Conservation (phyloP, 2,797 vertebrate species). For the Balearica regulorum region DNA sequence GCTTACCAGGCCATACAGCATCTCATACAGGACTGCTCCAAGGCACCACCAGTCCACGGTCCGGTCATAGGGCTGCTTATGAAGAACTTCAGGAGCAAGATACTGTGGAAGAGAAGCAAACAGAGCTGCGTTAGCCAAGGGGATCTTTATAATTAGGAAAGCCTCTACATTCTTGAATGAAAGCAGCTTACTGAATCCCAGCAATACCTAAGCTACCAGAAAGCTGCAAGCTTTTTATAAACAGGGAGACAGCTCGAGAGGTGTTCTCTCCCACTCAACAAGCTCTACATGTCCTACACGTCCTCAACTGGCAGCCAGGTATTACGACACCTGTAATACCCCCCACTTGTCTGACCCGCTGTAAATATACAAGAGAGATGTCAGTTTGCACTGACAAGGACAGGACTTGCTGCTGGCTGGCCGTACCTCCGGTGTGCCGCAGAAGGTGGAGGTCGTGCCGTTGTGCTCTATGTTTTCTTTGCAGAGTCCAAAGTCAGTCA, state of each 20-base stretch:
- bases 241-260: background rate
- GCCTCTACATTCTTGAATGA: background rate
- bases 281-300: fast-evolving
- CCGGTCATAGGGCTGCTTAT: conserved; percentile 97
- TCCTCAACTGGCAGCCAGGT: background rate
- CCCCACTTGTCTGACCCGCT: background rate
- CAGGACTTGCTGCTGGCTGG: background rate
- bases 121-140: background rate
- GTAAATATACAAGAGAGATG: background rate
- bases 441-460: conserved; percentile 97
- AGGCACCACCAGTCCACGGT: conserved; percentile 99
- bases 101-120: conserved; percentile 77
- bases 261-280: background rate
- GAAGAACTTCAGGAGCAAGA: conserved; percentile 95
- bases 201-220: background rate
- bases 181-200: background rate
- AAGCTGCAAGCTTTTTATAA: background rate
- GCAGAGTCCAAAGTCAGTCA: conserved; percentile 98
- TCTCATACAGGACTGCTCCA: conserved; percentile 96
- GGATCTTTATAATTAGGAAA: background rate
- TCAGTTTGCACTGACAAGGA: background rate
- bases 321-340: background rate
- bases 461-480: conserved; percentile 99
- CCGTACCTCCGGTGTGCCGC: conserved; percentile 94
- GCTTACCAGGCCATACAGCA: conserved; percentile 98